Conservation (phyloP, 2,113 vertebrate genomes). For the Naja naja region DNA sequence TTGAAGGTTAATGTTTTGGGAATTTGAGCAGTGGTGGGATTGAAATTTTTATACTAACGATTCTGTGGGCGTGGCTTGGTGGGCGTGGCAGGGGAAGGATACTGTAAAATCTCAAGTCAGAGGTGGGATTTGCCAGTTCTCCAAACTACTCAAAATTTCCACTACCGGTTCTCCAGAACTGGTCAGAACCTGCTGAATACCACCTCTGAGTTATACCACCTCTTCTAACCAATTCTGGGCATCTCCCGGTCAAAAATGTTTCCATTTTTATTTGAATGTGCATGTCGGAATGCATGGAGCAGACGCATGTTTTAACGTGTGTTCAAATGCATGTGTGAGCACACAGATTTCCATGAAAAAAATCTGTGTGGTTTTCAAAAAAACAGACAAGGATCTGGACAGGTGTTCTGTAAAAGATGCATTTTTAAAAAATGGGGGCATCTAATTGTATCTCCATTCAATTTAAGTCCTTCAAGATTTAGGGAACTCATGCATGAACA, state of each 20-base stretch:
- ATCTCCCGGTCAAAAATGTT: background rate
- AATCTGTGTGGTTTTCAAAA: background rate
- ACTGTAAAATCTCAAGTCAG: no score
- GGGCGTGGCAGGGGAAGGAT: no score
- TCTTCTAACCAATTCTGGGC: background rate
- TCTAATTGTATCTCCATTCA: background rate
- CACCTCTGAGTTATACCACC: no score
- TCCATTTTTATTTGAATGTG: background rate
- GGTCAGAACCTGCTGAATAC: no score
- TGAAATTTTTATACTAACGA: no score
- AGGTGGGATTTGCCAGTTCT: no score
- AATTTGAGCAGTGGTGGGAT: no score
- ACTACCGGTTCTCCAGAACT: no score
- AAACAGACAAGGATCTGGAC: background rate
- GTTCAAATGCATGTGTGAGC: background rate
- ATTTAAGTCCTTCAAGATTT: background rate
- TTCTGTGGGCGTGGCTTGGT: no score
- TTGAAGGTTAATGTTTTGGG: no score
- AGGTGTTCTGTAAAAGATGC: background rate
- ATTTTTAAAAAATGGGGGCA: no score
- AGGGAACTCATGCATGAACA: background rate
- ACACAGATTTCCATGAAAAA: background rate
- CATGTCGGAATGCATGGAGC: background rate
- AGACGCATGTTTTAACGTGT: background rate
- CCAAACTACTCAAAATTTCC: no score